A percentile compares a stretch with the other conserved stretches of the same genome.
phyloP scores from a whole-genome alignment of 2,797 vertebrate genomes.

The Avahi laniger region DNA sequence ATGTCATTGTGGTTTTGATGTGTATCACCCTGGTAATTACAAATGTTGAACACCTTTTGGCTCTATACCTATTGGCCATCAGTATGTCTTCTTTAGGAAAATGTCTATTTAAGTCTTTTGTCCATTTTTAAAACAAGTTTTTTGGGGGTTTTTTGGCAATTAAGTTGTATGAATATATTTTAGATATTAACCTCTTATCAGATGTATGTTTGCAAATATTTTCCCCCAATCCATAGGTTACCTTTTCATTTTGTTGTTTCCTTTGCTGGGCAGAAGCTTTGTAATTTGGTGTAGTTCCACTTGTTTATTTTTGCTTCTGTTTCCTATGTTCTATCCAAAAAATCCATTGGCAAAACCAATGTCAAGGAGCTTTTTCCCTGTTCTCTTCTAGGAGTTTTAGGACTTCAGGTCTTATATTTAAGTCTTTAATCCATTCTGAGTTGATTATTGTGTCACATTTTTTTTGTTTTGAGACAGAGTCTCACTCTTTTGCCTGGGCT shows the following conservation, averaged over 20 bases:
- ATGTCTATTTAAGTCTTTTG: not conserved
- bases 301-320: not conserved
- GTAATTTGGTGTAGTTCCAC: not conserved
- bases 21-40: not conserved
- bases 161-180: not conserved
- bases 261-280: not conserved
- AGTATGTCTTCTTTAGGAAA: not conserved
- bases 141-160: not conserved
- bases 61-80: not conserved
- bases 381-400: not conserved
- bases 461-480: too few species aligned
- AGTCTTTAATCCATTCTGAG: not conserved
- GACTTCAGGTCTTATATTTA: not conserved
- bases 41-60: not conserved
- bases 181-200: not conserved
- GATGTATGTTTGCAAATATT: not conserved
- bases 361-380: not conserved
- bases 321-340: not conserved
- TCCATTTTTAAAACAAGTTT: not conserved
- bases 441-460: too few species aligned
- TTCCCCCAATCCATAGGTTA: not conserved
- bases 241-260: not conserved
- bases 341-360: not conserved
- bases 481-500: too few species aligned
- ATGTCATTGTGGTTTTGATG: not conserved